Conservation (phyloP, 1,140 invertebrate species). For the Palaemon carinicauda region DNA sequence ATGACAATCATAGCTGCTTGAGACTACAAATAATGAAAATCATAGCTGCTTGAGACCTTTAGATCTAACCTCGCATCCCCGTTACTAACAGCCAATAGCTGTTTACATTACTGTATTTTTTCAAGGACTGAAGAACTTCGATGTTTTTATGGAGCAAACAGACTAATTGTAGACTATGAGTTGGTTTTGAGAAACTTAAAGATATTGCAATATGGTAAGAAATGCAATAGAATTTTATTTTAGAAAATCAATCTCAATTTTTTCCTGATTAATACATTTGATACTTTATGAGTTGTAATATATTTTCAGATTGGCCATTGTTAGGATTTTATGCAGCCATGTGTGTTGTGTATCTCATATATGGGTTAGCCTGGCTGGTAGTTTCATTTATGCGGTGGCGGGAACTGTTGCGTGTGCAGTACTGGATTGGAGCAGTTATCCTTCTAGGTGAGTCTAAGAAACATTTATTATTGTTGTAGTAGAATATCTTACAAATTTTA, state of each 20-base stretch:
- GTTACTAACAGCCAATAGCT: too few relatives aligned
- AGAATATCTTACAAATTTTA: not conserved
- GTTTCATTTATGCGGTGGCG: conserved; percentile 88
- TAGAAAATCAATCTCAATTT: not conserved
- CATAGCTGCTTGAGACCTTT: too few relatives aligned
- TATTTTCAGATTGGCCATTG: conserved; percentile 59
- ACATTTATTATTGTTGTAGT: not conserved
- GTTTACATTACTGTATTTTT: too few relatives aligned
- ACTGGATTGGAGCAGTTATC: conserved; percentile 93
- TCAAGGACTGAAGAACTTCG: too few relatives aligned
- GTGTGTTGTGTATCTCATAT: conserved; percentile 85
- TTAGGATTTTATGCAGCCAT: conserved; percentile 88
- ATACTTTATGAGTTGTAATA: not conserved
- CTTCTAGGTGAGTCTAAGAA: conserved; percentile 73
- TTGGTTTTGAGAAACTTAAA: too few relatives aligned
- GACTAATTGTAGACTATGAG: too few relatives aligned
- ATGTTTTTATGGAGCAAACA: too few relatives aligned
- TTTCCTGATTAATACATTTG: not conserved
- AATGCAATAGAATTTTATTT: not conserved
- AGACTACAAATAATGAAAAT: too few relatives aligned
- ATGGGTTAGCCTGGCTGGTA: conserved; percentile 84
- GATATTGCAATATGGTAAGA: not conserved
- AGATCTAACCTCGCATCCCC: too few relatives aligned
- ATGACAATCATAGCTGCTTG: too few relatives aligned
- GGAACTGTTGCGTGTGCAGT: conserved; percentile 91